A percentile compares a stretch with the other conserved stretches of the same genome.
phyloP scores from a whole-genome alignment of 2,888 invertebrate species.

The Stictocephala bisonia region DNA sequence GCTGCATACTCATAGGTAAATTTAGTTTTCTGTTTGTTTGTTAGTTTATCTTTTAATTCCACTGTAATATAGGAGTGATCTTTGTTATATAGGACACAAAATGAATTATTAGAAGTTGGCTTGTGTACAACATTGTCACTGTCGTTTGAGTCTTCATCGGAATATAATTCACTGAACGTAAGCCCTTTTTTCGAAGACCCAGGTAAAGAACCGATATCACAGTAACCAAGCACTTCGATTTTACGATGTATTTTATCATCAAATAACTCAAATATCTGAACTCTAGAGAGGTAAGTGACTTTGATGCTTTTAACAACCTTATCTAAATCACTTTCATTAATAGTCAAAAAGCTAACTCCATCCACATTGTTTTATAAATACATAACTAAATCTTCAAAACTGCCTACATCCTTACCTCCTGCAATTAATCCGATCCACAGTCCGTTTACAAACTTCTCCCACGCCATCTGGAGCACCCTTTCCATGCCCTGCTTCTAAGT shows the following conservation, averaged over 20 bases:
- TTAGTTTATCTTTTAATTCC: neutral
- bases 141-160: neutral
- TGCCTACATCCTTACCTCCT: neutral
- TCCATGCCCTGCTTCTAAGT: slow-evolving; percentile 16
- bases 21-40: neutral
- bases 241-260: neutral
- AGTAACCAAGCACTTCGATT: neutral
- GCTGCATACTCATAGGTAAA: neutral
- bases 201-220: no score
- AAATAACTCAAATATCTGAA: slow-evolving; percentile 23
- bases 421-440: neutral
- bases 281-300: slow-evolving; percentile 9
- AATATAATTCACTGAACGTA: slow-evolving; percentile 19
- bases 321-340: neutral
- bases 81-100: neutral
- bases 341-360: neutral
- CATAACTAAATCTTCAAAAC: neutral
- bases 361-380: slow-evolving; percentile 18
- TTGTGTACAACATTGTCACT: neutral
- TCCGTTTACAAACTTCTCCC: neutral
- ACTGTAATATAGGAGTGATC: neutral
- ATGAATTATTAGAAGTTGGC: neutral
- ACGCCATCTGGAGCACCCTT: slow-evolving; percentile 12
- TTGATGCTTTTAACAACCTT: slow-evolving; percentile 9
- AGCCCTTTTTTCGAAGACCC: neutral